phyloP scores from a whole-genome alignment of 2,888 invertebrate species.

The Nemoura dubitans region DNA sequence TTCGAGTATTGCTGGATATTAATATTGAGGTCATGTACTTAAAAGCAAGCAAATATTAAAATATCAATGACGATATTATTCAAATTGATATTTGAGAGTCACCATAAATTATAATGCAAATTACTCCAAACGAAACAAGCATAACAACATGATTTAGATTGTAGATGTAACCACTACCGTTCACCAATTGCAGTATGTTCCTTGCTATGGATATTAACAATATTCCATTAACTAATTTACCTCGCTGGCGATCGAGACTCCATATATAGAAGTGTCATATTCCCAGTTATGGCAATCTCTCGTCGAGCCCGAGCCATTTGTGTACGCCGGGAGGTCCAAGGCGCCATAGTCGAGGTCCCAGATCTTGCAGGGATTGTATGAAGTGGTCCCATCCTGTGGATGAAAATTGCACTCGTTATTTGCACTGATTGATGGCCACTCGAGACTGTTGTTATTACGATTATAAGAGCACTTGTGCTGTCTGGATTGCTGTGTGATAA shows the following conservation, averaged over 20 bases:
- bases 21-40: not conserved
- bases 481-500: not conserved
- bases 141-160: too few species aligned
- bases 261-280: constrained; percentile 66
- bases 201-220: too few species aligned
- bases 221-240: constrained; percentile 52
- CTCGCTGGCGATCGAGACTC: constrained; percentile 77
- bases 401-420: constrained; percentile 37
- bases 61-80: too few species aligned
- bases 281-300: constrained; percentile 70
- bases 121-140: too few species aligned
- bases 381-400: not conserved
- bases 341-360: constrained; percentile 62
- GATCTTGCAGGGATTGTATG: constrained; percentile 64
- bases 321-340: not conserved
- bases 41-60: too few species aligned
- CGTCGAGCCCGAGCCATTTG: constrained; percentile 54
- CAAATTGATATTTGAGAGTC: too few species aligned
- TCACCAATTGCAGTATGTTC: too few species aligned
- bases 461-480: not conserved
- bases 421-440: not conserved
- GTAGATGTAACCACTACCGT: too few species aligned
- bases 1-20: too few species aligned
- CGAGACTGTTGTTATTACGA: not conserved
- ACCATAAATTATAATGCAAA: too few species aligned